A percentile compares a stretch with the other conserved stretches of the same genome.
Conservation (phyloP, 2,113 vertebrate genomes). For the Lipophrys pholis region DNA sequence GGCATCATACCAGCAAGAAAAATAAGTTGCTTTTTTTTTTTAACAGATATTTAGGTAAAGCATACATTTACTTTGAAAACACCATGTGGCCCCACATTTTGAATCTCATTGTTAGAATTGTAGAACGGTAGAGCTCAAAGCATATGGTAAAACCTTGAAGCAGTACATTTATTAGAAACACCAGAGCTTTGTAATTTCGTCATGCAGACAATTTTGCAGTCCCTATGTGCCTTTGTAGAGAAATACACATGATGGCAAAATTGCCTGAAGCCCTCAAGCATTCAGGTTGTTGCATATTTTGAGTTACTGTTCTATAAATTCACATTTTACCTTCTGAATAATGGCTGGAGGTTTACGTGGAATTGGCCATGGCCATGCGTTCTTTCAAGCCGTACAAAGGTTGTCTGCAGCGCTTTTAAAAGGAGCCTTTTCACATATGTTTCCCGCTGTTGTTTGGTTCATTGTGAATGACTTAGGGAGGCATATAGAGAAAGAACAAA, state of each 20-base stretch:
- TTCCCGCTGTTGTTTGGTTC: background rate
- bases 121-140: background rate
- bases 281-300: background rate
- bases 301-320: background rate
- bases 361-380: background rate
- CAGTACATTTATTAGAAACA: background rate
- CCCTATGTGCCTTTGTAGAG: slow-evolving; percentile 2
- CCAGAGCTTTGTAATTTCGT: slow-evolving; percentile 10
- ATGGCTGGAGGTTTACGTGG: background rate
- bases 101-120: rapidly evolving
- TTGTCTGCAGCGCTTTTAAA: background rate
- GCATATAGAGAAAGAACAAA: background rate
- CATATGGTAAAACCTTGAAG: background rate
- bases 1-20: background rate
- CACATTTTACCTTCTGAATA: background rate
- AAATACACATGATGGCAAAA: background rate
- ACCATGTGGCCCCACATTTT: background rate
- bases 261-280: slow-evolving; percentile 5
- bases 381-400: background rate
- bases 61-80: background rate
- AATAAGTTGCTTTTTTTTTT: too few relatives aligned
- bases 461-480: slow-evolving; percentile 3
- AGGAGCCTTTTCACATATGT: background rate
- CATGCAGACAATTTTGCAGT: slow-evolving; percentile 15
- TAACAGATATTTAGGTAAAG: slow-evolving; percentile 13